Base-by-base conservation (phyloP, 2,888 invertebrate genomes). In the Ectemnius continuus region DNA sequence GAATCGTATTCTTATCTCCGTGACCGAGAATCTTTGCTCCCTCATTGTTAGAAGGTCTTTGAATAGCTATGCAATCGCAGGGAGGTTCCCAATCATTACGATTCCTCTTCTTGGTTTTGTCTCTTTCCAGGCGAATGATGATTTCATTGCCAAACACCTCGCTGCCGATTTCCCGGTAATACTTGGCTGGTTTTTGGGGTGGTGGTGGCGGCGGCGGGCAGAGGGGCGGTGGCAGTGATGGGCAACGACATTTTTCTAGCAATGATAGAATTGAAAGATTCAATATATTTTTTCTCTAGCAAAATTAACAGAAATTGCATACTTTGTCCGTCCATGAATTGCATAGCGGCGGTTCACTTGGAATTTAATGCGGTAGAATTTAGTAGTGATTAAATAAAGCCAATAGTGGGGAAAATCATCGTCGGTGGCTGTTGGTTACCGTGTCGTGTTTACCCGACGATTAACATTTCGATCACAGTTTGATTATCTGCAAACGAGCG, bases 121-220 rank as follows among this genome's bases (percentile, higher is more conserved):
- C 90, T 91, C 94, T 88, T 91, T 92, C 94, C 26, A 94, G 93
- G 20, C 94, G 91, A 68, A 95, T 94, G 77, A 93, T 94, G 16
- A 95, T 90, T 84, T 94, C 93, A 85, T 94, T 94, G 56, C 93
- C 94, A 63, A 94, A 93, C 91, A 94, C 93, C 47, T 92, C 92
- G 1, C 94, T 94, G 0, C 93, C 93, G 57, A 95, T 94, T 90
- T 95, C 94, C 89, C 94, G 94, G 80, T 93, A 94, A 48, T 92
- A 92, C 90, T 92, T 69, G 5, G 71, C 11, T 16, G 13, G 46
- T 61, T 46, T 66, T 0, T 60, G 36, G 2, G 73, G 65, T 3
- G 67, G 65, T 2, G 68, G 73, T 1, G 64, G 59, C 14, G 60
- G 8, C 0, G 59, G 26, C 28, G 23, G 68, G 63, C 74, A 78